These are phyloP conservation scores for Neocrepidodera transversa DNA, from an alignment of 2,888 invertebrate genomes.

Conservation along the genomic window DNA sequence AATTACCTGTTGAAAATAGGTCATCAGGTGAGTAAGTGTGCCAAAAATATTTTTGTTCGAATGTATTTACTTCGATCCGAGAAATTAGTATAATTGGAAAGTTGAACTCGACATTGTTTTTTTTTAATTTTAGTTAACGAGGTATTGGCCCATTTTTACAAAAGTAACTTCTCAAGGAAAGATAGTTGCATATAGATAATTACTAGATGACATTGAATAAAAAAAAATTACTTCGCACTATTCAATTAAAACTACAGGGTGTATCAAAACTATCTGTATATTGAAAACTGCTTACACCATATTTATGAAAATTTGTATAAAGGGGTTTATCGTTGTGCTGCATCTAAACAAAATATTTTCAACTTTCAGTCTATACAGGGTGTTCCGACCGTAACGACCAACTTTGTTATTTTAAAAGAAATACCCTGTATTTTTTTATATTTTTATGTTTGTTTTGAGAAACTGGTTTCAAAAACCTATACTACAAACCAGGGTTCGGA, in stretches of 20 bases:
- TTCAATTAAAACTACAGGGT: not conserved
- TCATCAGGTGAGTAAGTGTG: constrained; percentile 12
- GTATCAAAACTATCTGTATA: not conserved
- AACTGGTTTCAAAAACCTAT: too few relatives aligned
- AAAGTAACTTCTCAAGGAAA: constrained; percentile 10
- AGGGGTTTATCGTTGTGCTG: too few relatives aligned
- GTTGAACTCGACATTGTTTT: constrained; percentile 7
- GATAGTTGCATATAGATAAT: not conserved
- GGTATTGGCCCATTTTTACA: constrained; percentile 7
- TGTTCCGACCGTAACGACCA: too few relatives aligned
- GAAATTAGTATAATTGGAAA: constrained; percentile 1
- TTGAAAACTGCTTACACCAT: too few relatives aligned
- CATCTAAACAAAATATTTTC: too few relatives aligned
- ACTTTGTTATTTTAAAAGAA: too few relatives aligned
- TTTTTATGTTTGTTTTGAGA: too few relatives aligned
- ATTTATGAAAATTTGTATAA: too few relatives aligned
- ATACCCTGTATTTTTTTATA: too few relatives aligned
- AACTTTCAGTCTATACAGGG: too few relatives aligned
- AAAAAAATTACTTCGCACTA: not conserved
- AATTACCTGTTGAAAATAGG: constrained; percentile 22
- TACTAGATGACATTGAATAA: constrained; percentile 2
- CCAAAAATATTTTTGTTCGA: constrained; percentile 4
- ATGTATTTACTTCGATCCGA: constrained; percentile 2
- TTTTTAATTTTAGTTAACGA: constrained; percentile 13
- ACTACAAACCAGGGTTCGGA: too few relatives aligned